Conservation (phyloP, 2,113 vertebrate genomes). For the Balaenoptera acutorostrata region DNA sequence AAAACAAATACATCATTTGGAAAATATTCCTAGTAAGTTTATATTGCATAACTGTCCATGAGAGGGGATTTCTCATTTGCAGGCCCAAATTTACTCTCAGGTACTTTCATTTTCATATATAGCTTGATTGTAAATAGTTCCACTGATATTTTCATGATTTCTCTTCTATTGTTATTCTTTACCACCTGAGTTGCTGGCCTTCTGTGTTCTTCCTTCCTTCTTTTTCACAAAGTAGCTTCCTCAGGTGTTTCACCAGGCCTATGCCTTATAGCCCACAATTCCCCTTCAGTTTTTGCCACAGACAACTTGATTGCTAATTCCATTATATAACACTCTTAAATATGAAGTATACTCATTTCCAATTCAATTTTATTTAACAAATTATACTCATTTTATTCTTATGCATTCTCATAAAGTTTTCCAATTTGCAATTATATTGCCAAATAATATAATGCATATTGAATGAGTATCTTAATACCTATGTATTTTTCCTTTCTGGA, state of each 20-base stretch:
- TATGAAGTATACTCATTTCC: not conserved
- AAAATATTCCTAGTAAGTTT: not conserved
- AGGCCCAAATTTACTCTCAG: not conserved
- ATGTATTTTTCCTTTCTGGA: not conserved
- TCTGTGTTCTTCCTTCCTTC: not conserved
- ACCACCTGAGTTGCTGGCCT: not conserved
- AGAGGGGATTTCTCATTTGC: not conserved
- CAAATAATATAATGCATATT: not conserved
- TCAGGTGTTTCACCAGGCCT: not conserved
- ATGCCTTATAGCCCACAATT: not conserved
- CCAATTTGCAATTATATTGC: not conserved
- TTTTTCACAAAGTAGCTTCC: not conserved
- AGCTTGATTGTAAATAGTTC: not conserved
- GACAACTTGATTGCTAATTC: not conserved
- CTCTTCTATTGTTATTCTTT: not conserved
- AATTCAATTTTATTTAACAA: not conserved
- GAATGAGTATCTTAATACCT: not conserved
- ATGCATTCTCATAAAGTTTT: not conserved
- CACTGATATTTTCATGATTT: not conserved
- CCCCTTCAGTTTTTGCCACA: not conserved
- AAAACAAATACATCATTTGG: not conserved
- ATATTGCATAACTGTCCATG: not conserved
- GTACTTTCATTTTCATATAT: not conserved
- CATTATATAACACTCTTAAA: not conserved
- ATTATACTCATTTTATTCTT: not conserved